These are phyloP conservation scores for Pangasius larnaudii DNA, from an alignment of 2,797 vertebrate species.

Conservation along the genomic window DNA sequence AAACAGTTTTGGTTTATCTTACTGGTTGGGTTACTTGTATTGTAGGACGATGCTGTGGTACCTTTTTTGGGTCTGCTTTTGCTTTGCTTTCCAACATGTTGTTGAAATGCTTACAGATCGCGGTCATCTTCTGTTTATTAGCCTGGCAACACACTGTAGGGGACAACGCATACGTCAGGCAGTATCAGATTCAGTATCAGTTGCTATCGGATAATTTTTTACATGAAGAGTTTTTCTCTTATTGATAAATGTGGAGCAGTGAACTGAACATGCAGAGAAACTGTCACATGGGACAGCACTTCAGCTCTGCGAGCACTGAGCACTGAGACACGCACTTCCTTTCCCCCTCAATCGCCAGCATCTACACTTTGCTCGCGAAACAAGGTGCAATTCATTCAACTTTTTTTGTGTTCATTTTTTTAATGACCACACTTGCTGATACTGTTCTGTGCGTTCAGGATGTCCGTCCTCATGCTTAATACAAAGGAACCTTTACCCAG, in stretches of 20 bases:
- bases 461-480: neutral
- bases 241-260: neutral
- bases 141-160: neutral
- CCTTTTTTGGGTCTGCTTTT: neutral
- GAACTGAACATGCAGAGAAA: neutral
- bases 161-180: neutral
- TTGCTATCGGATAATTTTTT: neutral
- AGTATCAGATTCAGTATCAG: neutral
- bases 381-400: neutral
- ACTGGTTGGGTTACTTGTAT: neutral
- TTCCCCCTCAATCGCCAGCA: neutral
- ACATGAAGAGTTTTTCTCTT: too few relatives aligned
- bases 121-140: neutral
- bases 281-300: neutral
- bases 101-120: neutral
- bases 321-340: neutral
- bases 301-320: neutral
- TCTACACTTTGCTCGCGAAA: neutral
- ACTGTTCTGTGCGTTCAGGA: neutral
- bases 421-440: neutral
- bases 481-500: too few relatives aligned
- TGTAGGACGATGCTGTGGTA: neutral
- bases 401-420: neutral
- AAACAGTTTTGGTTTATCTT: neutral
- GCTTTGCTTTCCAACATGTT: neutral